These are phyloP conservation scores for Enteromius trimaculatus DNA, from an alignment of 2,797 vertebrate species.

Conservation along the genomic window DNA sequence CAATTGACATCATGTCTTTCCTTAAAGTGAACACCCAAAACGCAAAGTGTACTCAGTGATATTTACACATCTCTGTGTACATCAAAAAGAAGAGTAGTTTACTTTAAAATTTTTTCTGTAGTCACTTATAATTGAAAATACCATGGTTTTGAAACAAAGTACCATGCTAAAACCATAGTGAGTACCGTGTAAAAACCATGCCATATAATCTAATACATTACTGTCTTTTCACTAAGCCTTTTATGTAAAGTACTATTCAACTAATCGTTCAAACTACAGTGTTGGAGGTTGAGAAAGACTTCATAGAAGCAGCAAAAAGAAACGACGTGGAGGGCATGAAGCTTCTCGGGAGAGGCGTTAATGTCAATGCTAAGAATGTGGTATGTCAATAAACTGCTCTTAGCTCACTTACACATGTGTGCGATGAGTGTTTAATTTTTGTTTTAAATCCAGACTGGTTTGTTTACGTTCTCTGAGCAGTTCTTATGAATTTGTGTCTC, in stretches of 20 bases:
- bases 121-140: neutral
- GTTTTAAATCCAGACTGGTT: neutral
- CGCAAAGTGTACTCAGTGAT: conserved; percentile 42
- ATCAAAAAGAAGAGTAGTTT: neutral
- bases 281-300: conserved; percentile 85
- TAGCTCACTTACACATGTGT: neutral
- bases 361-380: conserved; percentile 85
- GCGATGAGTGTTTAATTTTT: neutral
- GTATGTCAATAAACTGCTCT: conserved; percentile 72
- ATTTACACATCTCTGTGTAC: conserved; percentile 15
- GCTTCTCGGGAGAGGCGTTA: conserved; percentile 80
- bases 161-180: neutral
- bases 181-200: neutral
- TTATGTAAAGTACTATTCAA: neutral
- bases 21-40: conserved; percentile 45
- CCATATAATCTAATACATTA: neutral
- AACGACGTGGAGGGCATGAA: conserved; percentile 87
- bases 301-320: conserved; percentile 88
- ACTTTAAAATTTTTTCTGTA: neutral
- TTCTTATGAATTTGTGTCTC: conserved; percentile 39
- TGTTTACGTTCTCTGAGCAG: neutral
- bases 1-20: neutral
- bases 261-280: conserved; percentile 71
- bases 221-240: neutral
- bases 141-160: neutral